Evolutionary conservation across 1,140 invertebrate species (phyloP).

Genomic region (Fopius arisanus): DNA sequence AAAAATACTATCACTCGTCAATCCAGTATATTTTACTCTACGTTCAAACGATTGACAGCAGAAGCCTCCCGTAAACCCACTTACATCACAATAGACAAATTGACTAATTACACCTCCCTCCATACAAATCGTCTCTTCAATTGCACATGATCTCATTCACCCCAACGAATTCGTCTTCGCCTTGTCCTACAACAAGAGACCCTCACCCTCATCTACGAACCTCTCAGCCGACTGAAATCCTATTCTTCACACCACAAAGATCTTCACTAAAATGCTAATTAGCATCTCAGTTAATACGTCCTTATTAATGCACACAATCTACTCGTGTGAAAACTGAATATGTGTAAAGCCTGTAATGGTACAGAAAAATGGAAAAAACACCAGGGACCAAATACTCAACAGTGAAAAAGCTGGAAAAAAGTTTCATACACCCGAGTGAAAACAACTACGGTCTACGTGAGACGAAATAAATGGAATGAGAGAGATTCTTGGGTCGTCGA

Average conservation of each 20-base stretch:
- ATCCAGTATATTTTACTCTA: no score
- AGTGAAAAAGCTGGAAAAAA: neutral
- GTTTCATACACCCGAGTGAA: neutral
- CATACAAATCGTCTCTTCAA: no score
- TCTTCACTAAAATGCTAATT: neutral
- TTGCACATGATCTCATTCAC: no score
- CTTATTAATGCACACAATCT: neutral
- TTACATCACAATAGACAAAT: no score
- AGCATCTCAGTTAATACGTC: neutral
- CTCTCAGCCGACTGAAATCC: neutral
- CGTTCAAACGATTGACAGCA: no score
- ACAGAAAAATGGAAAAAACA: neutral
- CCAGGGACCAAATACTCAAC: neutral
- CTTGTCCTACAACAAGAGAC: no score
- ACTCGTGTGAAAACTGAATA: neutral
- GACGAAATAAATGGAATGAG: neutral
- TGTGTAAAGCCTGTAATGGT: neutral
- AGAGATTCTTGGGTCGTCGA: neutral
- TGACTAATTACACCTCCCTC: no score
- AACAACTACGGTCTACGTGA: neutral
- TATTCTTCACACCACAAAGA: neutral
- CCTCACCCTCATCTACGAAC: no score
- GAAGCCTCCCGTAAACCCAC: no score
- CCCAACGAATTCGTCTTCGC: no score
- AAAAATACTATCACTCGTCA: no score